Conservation (phyloP, 1,140 invertebrate species). For the Octopus bimaculoides region DNA sequence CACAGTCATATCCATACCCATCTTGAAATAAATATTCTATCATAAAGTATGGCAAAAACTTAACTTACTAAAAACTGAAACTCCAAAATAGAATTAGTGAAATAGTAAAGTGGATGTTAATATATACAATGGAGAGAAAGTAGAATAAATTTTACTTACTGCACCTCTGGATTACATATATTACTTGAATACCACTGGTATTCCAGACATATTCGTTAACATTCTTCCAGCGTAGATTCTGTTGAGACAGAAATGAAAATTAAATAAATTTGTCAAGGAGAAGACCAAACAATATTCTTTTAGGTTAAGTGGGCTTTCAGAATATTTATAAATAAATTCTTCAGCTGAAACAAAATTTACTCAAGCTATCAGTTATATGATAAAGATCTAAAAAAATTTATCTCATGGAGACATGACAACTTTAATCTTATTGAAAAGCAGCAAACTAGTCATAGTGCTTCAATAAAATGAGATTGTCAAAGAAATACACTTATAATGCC, state of each 20-base stretch:
- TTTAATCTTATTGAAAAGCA: too few species aligned
- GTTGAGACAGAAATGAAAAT: slow-evolving; percentile 5
- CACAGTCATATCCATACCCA: too few species aligned
- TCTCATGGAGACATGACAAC: not conserved
- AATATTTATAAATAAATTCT: not conserved
- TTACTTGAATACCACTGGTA: slow-evolving; percentile 42
- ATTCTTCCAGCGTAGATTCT: slow-evolving; percentile 50
- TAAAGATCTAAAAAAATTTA: not conserved
- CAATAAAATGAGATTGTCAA: too few species aligned
- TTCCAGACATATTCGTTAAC: slow-evolving; percentile 48
- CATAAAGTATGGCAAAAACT: not conserved
- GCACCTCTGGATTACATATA: slow-evolving; percentile 52
- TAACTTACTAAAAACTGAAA: not conserved
- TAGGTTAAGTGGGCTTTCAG: not conserved
- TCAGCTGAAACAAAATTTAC: not conserved
- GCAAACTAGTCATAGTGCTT: too few species aligned
- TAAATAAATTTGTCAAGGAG: not conserved
- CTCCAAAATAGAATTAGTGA: not conserved
- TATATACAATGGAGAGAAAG: not conserved
- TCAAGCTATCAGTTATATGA: not conserved
- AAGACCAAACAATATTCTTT: not conserved
- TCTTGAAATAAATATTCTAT: not conserved
- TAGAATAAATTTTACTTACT: slow-evolving; percentile 34
- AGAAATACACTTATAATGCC: too few species aligned
- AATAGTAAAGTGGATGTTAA: not conserved